A percentile compares a stretch with the other conserved stretches of the same genome.
Conservation (phyloP, 2,113 vertebrate species). For the Hemichromis elongatus region DNA sequence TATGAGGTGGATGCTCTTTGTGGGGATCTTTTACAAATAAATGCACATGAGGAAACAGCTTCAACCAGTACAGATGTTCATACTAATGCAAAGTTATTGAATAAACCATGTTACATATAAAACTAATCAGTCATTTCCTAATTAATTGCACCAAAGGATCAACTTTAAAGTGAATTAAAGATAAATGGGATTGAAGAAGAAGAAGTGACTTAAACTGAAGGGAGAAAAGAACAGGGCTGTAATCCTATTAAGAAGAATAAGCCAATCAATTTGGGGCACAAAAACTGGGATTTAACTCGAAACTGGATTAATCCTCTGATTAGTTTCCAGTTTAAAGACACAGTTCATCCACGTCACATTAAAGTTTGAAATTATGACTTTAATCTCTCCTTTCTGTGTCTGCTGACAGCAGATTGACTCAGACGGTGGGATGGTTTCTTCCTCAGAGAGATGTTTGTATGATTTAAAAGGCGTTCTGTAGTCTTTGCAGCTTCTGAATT, state of each 20-base stretch:
- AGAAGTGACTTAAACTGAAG: not conserved
- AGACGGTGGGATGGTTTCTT: not conserved
- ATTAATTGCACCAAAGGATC: not conserved
- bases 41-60: not conserved
- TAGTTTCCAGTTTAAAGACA: not conserved
- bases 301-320: not conserved
- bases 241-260: not conserved
- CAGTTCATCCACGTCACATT: not conserved
- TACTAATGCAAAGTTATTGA: not conserved
- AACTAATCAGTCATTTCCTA: not conserved
- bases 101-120: not conserved
- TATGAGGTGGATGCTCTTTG: not conserved
- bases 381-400: not conserved
- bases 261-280: not conserved
- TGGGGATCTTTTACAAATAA: not conserved
- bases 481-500: not conserved
- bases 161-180: not conserved
- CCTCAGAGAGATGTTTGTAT: not conserved
- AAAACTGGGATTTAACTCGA: not conserved
- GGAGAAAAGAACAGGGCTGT: not conserved
- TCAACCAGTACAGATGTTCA: not conserved
- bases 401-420: not conserved
- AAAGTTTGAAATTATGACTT: not conserved
- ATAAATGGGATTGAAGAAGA: not conserved
- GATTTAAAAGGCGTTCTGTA: not conserved